These are phyloP conservation scores for Melikaiella ostensackeni DNA, from an alignment of 2,888 invertebrate species.

Conservation along the genomic window DNA sequence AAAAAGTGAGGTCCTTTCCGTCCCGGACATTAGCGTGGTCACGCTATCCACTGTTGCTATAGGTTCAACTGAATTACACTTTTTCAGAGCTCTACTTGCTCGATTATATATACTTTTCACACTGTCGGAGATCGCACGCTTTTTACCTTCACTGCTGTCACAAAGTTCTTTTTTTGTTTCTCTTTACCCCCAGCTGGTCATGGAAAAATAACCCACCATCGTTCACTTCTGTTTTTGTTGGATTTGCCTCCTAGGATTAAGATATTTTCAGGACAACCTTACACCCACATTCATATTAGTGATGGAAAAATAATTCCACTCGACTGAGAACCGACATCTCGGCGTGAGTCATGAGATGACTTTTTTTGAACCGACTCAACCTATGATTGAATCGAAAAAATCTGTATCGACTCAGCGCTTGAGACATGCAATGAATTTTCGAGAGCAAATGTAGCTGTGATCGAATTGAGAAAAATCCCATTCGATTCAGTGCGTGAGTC, in stretches of 20 bases:
- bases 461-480: too few relatives aligned
- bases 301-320: too few relatives aligned
- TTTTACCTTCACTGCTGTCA: slow-evolving; percentile 16
- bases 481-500: too few relatives aligned
- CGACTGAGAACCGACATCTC: too few relatives aligned
- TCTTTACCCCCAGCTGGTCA: neutral
- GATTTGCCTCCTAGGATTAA: neutral
- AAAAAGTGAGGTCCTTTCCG: slow-evolving; percentile 26
- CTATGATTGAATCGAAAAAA: too few relatives aligned
- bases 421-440: too few relatives aligned
- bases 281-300: too few relatives aligned
- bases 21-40: slow-evolving; percentile 24
- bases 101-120: slow-evolving; percentile 38
- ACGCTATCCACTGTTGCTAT: slow-evolving; percentile 22
- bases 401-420: too few relatives aligned
- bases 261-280: neutral
- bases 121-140: neutral
- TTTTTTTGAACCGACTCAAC: too few relatives aligned
- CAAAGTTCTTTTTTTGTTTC: slow-evolving; percentile 3
- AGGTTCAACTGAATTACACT: slow-evolving; percentile 30
- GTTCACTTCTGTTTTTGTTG: slow-evolving; percentile 4
- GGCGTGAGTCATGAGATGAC: too few relatives aligned
- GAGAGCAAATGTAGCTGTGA: too few relatives aligned
- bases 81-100: slow-evolving; percentile 1
- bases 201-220: slow-evolving; percentile 16